phyloP scores from a whole-genome alignment of 1,140 invertebrate genomes.

The Ptiloglossa arizonensis region DNA sequence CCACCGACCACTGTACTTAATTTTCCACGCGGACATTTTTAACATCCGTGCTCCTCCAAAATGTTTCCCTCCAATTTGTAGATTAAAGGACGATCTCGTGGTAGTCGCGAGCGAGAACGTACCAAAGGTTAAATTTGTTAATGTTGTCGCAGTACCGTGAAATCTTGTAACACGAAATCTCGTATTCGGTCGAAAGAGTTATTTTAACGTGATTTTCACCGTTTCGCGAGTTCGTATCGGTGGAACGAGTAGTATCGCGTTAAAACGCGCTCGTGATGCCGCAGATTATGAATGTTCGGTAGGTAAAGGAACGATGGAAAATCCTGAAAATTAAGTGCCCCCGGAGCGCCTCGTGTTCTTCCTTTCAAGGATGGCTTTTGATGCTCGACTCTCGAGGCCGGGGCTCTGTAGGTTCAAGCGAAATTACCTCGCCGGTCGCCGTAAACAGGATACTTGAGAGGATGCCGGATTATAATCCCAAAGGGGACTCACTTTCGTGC shows the following conservation, averaged over 20 bases:
- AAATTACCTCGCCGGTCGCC: constrained; percentile 52
- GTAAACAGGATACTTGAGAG: constrained; percentile 47
- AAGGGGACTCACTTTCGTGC: constrained; percentile 32
- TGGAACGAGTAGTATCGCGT: neutral
- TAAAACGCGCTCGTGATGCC: constrained; percentile 17
- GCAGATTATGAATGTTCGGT: constrained; percentile 25
- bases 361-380: constrained; percentile 46
- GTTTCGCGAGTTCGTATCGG: too few relatives aligned
- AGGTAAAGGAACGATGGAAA: constrained; percentile 16
- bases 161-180: too few relatives aligned
- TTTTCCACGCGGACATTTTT: too few relatives aligned
- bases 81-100: neutral
- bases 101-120: too few relatives aligned
- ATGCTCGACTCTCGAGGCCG: constrained; percentile 30
- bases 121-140: neutral
- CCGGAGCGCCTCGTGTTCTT: constrained; percentile 24
- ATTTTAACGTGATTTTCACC: neutral
- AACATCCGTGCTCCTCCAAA: too few relatives aligned
- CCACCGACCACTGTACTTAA: too few relatives aligned
- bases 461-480: constrained; percentile 59
- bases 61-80: too few relatives aligned
- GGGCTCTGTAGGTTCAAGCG: constrained; percentile 40
- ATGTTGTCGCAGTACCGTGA: neutral
- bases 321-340: constrained; percentile 45
- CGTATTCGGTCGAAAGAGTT: neutral